Evolutionary conservation across 2,797 vertebrate species (phyloP).

Genomic region (Pampus argenteus): DNA sequence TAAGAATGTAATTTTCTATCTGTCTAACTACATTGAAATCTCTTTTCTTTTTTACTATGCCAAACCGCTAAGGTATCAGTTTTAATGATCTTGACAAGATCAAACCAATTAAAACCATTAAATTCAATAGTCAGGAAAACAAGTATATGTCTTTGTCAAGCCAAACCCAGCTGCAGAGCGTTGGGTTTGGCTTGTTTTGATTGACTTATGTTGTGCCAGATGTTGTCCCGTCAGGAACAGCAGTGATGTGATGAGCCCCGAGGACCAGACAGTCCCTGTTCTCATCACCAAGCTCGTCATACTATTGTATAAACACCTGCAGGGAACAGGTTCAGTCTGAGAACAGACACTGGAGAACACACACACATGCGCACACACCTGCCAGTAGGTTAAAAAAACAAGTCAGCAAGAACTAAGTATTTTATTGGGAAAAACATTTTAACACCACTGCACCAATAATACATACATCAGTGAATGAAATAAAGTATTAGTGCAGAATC

Average conservation of each 20-base stretch:
- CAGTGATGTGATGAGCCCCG: conserved; percentile 50
- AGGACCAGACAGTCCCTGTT: conserved; percentile 56
- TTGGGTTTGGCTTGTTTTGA: conserved; percentile 53
- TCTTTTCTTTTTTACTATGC: background rate
- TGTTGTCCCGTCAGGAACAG: conserved; percentile 31
- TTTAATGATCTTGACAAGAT: conserved; percentile 24
- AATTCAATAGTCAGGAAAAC: conserved; percentile 19
- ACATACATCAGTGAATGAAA: conserved; percentile 19
- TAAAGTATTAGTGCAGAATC: conserved; percentile 28
- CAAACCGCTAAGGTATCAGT: background rate
- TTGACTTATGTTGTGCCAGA: conserved; percentile 57
- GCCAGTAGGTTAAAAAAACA: conserved; percentile 20
- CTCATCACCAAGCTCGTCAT: conserved; percentile 50
- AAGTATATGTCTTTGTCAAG: conserved; percentile 18
- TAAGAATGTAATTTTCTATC: conserved; percentile 1
- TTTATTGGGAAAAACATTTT: conserved; percentile 22
- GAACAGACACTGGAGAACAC: conserved; percentile 23
- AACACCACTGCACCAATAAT: conserved; percentile 1
- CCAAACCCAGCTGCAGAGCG: too few relatives aligned
- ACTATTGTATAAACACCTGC: conserved; percentile 61
- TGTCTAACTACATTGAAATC: conserved; percentile 3
- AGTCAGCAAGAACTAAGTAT: conserved; percentile 29
- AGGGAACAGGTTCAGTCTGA: conserved; percentile 49
- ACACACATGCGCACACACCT: conserved; percentile 28
- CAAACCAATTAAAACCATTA: conserved; percentile 6